phyloP scores from a whole-genome alignment of 2,797 vertebrate genomes.

The Podargus strigoides region DNA sequence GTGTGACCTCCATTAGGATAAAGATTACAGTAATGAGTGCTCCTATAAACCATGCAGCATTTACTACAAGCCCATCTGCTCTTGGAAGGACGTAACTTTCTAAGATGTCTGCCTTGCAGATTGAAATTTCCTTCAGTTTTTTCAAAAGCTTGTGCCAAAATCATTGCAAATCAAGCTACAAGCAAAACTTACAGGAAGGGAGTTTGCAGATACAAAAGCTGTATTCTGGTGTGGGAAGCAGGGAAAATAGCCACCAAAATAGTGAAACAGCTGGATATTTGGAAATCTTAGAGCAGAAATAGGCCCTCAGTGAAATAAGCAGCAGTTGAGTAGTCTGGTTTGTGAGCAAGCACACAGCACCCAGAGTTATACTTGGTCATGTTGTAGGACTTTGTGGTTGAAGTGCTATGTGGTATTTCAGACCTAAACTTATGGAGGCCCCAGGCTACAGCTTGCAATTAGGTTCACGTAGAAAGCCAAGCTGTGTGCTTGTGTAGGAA shows the following conservation, averaged over 20 bases:
- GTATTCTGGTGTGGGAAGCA: background rate
- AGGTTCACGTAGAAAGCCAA: rapidly evolving
- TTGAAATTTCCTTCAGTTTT: background rate
- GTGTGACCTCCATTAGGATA: background rate
- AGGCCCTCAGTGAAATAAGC: background rate
- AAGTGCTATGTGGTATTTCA: background rate
- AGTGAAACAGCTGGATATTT: background rate
- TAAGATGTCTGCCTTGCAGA: background rate
- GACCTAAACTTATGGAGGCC: background rate
- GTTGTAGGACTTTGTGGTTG: background rate
- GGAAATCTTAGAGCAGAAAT: background rate
- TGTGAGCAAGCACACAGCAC: background rate
- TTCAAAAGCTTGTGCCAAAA: background rate
- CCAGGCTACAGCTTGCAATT: background rate
- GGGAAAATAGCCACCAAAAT: background rate
- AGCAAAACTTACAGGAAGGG: background rate
- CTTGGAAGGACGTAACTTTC: background rate
- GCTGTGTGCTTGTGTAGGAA: rapidly evolving
- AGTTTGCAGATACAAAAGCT: rapidly evolving
- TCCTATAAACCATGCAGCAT: background rate
- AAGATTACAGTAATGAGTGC: background rate
- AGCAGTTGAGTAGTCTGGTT: background rate
- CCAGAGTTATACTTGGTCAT: background rate
- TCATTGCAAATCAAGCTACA: background rate
- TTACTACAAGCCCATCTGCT: background rate